These are phyloP conservation scores for Lithobates pipiens DNA, from an alignment of 2,797 vertebrate genomes.

Conservation along the genomic window DNA sequence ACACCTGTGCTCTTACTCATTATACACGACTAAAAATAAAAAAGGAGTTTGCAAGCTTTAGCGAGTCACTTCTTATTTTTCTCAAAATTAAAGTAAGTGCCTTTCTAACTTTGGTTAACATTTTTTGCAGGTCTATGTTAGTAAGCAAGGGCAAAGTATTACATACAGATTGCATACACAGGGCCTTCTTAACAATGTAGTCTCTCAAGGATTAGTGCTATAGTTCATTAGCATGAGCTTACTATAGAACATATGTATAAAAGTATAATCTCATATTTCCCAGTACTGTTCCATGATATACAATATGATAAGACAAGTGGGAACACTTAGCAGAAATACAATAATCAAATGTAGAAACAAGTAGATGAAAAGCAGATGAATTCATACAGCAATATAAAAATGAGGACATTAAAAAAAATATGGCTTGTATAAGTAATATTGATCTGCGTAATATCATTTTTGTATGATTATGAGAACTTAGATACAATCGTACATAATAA, in stretches of 20 bases:
- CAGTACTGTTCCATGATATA: neutral
- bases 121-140: neutral
- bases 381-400: too few species aligned
- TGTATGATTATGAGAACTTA: too few species aligned
- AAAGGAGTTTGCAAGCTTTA: too few species aligned
- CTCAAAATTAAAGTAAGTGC: neutral
- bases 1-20: too few species aligned
- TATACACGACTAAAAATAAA: too few species aligned
- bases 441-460: too few species aligned
- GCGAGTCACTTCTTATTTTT: neutral
- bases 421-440: too few species aligned
- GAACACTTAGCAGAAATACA: conserved; percentile 19
- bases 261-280: neutral
- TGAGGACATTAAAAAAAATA: too few species aligned
- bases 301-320: conserved; percentile 7
- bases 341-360: neutral
- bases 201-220: conserved; percentile 28
- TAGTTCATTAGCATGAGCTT: conserved; percentile 18
- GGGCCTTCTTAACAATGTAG: neutral
- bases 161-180: neutral
- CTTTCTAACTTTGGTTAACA: neutral
- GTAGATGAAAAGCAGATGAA: conserved; percentile 2
- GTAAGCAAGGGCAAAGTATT: neutral
- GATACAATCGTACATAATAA: too few species aligned
- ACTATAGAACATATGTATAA: neutral